Percentiles rank a stretch among this genome's conserved stretches.
Evolutionary conservation across 2,113 vertebrate genomes (phyloP).

Genomic region (Copsychus sechellarum): DNA sequence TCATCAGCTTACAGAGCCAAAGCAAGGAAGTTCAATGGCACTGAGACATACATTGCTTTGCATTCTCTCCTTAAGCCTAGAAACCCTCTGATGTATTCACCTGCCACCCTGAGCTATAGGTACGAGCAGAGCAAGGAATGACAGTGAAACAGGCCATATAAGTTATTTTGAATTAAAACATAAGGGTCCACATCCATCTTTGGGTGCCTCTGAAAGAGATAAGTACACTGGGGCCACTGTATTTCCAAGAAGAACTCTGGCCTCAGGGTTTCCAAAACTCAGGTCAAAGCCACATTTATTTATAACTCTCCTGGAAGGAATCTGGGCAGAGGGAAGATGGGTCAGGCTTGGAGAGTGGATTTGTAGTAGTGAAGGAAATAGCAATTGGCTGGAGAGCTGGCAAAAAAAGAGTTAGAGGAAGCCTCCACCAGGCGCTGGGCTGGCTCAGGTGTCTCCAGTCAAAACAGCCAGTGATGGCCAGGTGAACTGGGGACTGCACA

Average conservation of each 20-base stretch:
- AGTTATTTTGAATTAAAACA: background rate
- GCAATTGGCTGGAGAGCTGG: background rate
- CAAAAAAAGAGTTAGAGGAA: background rate
- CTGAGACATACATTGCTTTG: background rate
- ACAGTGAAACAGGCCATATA: background rate
- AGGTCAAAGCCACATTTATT: background rate
- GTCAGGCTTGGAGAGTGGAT: background rate
- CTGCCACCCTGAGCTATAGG: background rate
- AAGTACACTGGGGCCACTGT: background rate
- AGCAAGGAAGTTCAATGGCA: background rate
- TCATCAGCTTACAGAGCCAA: background rate
- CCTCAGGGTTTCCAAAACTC: background rate
- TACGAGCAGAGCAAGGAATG: background rate
- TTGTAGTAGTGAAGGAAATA: background rate
- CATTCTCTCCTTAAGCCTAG: background rate
- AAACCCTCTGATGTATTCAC: background rate
- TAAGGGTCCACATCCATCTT: background rate
- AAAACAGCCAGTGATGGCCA: background rate
- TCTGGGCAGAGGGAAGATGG: background rate
- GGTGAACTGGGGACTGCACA: background rate
- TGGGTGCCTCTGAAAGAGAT: background rate
- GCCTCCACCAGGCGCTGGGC: background rate
- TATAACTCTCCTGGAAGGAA: background rate
- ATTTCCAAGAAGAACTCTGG: background rate
- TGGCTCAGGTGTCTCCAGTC: background rate